Percentiles rank a stretch among this genome's conserved stretches.
Evolutionary conservation across 2,888 invertebrate species (phyloP).

Genomic region (Calephelis perditalis): DNA sequence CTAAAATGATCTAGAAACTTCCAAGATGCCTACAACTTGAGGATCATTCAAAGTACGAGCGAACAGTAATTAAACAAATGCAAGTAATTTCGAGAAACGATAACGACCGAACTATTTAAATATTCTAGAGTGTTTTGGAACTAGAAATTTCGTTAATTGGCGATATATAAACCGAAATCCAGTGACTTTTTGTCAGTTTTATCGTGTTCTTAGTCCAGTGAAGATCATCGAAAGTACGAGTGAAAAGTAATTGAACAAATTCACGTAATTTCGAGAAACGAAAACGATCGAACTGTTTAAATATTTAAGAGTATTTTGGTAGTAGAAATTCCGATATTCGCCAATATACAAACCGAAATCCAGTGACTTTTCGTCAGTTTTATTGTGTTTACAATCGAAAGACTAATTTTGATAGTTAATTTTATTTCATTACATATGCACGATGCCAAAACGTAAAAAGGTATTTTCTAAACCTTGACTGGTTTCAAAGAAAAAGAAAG

Average conservation of each 20-base stretch:
- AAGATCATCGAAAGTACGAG: conserved; percentile 6
- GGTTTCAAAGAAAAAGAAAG: conserved; percentile 6
- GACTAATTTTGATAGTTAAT: neutral
- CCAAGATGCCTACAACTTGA: neutral
- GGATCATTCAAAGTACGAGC: conserved; percentile 6
- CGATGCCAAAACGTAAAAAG: conserved; percentile 8
- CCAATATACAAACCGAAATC: neutral
- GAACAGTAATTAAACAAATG: conserved; percentile 7
- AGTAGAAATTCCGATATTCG: neutral
- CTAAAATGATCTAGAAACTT: no score
- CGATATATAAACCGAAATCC: conserved; percentile 4
- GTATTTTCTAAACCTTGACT: conserved; percentile 2
- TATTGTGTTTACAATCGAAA: neutral
- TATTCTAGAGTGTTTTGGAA: neutral
- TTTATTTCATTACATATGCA: conserved; percentile 7
- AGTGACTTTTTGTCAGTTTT: conserved; percentile 10
- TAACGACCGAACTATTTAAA: neutral
- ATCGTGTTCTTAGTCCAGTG: conserved; percentile 5
- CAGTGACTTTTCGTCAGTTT: conserved; percentile 13
- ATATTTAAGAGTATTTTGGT: neutral
- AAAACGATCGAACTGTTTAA: neutral
- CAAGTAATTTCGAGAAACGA: neutral
- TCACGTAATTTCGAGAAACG: conserved; percentile 1
- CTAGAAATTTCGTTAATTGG: neutral
- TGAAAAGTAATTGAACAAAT: conserved; percentile 2